Evolutionary conservation across 1,140 invertebrate genomes (phyloP), one percentile per base, ranked within the genome.

Genomic region (Drosophila orosa): DNA sequence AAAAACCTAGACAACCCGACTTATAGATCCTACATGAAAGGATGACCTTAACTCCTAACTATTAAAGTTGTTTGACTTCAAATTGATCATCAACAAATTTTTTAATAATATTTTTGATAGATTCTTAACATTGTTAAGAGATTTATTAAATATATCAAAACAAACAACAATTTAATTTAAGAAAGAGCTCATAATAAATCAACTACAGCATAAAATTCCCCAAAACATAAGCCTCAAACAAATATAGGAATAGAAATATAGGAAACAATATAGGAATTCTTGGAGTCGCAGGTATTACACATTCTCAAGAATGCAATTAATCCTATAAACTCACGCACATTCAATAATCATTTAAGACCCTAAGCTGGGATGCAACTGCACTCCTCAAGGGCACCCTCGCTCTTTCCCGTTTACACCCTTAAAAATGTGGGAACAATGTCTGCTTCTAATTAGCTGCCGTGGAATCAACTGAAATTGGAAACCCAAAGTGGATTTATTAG

Each of bases 401-500:
- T 17, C 19, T 50, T 50, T 2, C 13, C 27, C 33, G 25, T 17
- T 52, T 57, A 39, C 15, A 40, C 10, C 55, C 55, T 8, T 19
- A 19, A 31, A 19, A 33, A 63, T 63, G 22, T 44, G 61, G 55
- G n/a, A 60, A 61, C 33, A 40, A 48, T 19, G 33, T 22, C 24
- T 13, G 61, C 5, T 44, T 66, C 29, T 42, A 66, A 68, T 68
- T 68, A 73, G 57, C 56, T 52, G 76, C 40, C 25, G 27, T 42
- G 37, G 37, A 63, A 33, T 8, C 42, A 37, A 66, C 22, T 48
- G 68, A 69, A 82, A 82, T 78, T 62, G 58, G 63, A 82, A 25
- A 83, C 80, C 71, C 63, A 71, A 83, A 80, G 79, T 82, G 73
- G 74, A 74, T 83, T 83, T 82, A 78, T 82, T 83, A 74, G 35